phyloP scores from a whole-genome alignment of 35 echinoderm and acorn worm genomes.

The Ophioderma brevispina region DNA sequence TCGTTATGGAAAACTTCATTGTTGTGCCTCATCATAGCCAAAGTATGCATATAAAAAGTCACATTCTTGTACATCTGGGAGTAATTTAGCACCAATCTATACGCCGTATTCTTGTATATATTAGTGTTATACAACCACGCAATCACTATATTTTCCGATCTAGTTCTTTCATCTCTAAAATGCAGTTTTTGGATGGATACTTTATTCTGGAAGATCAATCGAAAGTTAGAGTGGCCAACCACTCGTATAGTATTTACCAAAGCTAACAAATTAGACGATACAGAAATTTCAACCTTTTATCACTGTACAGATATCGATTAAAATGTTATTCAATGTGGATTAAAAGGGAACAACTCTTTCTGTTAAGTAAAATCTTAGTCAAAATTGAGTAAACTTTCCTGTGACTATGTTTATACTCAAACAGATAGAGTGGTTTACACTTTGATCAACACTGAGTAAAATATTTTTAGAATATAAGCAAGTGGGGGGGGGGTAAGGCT shows the following conservation, averaged over 20 bases:
- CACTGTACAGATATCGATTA: too few species aligned
- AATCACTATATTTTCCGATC: slow-evolving; percentile 58
- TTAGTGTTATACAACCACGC: slow-evolving; percentile 86
- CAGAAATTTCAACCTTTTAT: too few species aligned
- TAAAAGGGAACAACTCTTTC: too few species aligned
- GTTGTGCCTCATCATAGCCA: slow-evolving; percentile 79
- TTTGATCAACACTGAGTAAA: too few species aligned
- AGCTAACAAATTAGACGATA: too few species aligned
- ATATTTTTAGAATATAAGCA: too few species aligned
- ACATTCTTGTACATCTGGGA: slow-evolving; percentile 82
- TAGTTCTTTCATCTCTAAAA: slow-evolving; percentile 56
- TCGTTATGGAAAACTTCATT: slow-evolving; percentile 80
- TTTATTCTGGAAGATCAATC: slow-evolving; percentile 65
- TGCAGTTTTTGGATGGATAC: slow-evolving; percentile 45
- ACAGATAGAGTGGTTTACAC: too few species aligned
- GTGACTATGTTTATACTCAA: too few species aligned
- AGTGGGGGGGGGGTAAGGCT: too few species aligned
- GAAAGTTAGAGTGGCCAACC: slow-evolving; percentile 85
- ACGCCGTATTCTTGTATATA: slow-evolving; percentile 82
- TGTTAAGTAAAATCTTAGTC: too few species aligned
- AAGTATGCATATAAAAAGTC: slow-evolving; percentile 75
- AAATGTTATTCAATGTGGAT: too few species aligned
- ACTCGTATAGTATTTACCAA: slow-evolving; percentile 87
- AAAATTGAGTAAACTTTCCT: too few species aligned
- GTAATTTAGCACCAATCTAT: slow-evolving; percentile 71